Conservation (phyloP, 2,797 vertebrate species). For the Peromyscus eremicus region DNA sequence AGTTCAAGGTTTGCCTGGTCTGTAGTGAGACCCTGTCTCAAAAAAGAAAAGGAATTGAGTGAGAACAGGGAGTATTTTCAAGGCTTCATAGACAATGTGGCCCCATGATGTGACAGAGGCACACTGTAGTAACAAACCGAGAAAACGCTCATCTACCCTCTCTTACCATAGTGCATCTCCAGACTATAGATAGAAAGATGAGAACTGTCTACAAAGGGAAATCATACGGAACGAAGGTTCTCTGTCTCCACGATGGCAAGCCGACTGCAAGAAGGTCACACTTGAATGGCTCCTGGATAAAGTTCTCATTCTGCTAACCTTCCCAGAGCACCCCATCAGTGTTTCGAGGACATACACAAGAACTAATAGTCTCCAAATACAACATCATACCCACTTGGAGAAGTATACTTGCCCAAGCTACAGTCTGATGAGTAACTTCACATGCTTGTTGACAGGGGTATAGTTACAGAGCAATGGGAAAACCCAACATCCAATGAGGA, state of each 20-base stretch:
- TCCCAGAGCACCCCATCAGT: background rate
- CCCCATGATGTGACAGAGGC: fast-evolving
- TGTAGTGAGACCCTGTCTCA: background rate
- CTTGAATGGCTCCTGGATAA: background rate
- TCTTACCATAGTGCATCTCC: background rate
- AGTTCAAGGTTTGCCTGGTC: too few species aligned
- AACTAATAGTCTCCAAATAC: background rate
- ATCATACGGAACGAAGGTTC: too few species aligned
- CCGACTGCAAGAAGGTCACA: background rate
- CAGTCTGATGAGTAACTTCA: background rate
- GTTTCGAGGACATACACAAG: background rate
- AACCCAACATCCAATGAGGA: fast-evolving
- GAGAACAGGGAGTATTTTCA: background rate
- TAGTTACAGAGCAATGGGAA: background rate
- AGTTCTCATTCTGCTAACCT: background rate
- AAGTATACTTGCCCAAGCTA: background rate
- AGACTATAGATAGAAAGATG: too few species aligned
- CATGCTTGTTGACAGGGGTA: background rate
- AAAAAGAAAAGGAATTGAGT: background rate
- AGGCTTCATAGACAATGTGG: background rate
- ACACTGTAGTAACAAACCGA: too few species aligned
- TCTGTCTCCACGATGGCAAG: background rate
- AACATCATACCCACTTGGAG: background rate
- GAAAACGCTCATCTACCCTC: background rate
- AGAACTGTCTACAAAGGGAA: background rate